A percentile compares a stretch with the other conserved stretches of the same genome.
These are phyloP conservation scores for Timema cristinae DNA, from an alignment of 2,888 invertebrate species.

Conservation along the genomic window DNA sequence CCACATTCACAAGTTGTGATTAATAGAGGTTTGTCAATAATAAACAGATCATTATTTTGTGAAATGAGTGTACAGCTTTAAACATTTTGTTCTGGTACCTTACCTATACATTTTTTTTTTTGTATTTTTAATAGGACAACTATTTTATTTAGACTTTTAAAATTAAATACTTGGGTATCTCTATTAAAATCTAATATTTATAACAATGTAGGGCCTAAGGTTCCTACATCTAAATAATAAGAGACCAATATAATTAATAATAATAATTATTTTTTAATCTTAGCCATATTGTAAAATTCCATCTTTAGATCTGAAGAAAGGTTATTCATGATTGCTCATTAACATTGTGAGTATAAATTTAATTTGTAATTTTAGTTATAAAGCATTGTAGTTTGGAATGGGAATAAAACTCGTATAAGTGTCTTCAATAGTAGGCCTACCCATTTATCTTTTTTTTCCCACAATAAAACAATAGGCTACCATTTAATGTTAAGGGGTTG, in stretches of 20 bases:
- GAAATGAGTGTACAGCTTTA: neutral
- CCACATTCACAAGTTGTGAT: neutral
- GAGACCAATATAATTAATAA: neutral
- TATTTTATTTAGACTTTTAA: neutral
- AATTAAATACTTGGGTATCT: neutral
- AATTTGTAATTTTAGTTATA: no score
- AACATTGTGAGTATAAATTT: no score
- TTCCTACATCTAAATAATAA: neutral
- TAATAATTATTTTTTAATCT: no score
- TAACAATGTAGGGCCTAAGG: neutral
- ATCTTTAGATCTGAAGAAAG: no score
- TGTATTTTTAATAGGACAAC: neutral
- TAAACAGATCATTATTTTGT: neutral
- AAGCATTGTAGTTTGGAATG: no score
- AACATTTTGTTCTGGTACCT: neutral
- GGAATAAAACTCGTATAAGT: no score
- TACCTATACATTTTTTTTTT: neutral
- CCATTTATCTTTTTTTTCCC: no score
- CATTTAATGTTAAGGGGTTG: no score
- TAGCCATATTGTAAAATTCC: no score
- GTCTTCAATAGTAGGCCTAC: no score
- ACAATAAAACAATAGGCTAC: no score
- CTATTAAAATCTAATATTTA: neutral
- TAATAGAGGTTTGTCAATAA: neutral
- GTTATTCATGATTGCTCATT: no score